These are phyloP conservation scores for Drosophila tripunctata DNA, from an alignment of 2,888 invertebrate genomes.

Conservation along the genomic window DNA sequence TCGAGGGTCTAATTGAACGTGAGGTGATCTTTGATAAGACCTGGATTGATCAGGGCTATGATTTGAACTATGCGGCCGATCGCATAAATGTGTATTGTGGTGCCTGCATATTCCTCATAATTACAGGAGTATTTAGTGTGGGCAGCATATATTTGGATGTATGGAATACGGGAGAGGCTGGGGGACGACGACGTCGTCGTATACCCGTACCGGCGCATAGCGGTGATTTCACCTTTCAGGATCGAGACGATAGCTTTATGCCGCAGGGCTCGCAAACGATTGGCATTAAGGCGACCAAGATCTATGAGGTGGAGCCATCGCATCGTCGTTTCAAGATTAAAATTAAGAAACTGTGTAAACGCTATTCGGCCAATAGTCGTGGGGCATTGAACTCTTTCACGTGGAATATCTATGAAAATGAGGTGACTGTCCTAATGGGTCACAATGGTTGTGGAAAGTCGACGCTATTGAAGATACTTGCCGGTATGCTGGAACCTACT, in stretches of 20 bases:
- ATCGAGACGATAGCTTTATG: constrained; percentile 25
- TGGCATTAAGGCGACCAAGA: constrained; percentile 59
- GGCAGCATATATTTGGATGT: constrained; percentile 87
- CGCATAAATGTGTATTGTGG: constrained; percentile 25
- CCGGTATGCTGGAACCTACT: constrained; percentile 89
- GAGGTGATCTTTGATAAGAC: constrained; percentile 40
- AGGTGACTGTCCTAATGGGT: constrained; percentile 88
- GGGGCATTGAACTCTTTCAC: constrained; percentile 88
- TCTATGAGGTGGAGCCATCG: constrained; percentile 85
- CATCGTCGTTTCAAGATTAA: constrained; percentile 83
- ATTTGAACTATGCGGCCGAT: not conserved
- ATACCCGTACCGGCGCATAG: constrained; percentile 8
- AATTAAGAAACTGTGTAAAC: constrained; percentile 85
- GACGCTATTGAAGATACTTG: constrained; percentile 95
- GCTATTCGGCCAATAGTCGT: constrained; percentile 87
- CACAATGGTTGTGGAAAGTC: constrained; percentile 92
- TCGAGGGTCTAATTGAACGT: constrained; percentile 39
- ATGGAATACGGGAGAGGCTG: constrained; percentile 48
- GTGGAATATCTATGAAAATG: constrained; percentile 91
- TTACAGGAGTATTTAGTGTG: constrained; percentile 83
- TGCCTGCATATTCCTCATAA: constrained; percentile 27
- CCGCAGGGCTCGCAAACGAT: constrained; percentile 23
- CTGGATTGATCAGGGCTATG: constrained; percentile 17
- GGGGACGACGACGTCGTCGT: constrained; percentile 16
- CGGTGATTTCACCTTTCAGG: constrained; percentile 36